Conservation (phyloP, 2,113 vertebrate species). For the Plestiodon gilberti region DNA sequence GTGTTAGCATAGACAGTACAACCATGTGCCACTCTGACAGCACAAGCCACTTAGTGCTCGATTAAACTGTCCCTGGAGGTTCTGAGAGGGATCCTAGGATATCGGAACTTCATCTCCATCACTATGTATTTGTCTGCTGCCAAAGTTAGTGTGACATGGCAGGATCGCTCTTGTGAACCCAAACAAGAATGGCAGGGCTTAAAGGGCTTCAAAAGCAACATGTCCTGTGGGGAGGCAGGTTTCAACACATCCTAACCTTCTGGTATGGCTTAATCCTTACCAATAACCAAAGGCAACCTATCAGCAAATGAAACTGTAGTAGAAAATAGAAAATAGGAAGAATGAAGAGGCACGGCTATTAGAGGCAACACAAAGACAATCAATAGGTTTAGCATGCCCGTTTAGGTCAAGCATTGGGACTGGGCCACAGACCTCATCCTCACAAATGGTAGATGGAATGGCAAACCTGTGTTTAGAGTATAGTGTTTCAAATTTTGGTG, state of each 20-base stretch:
- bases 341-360: background rate
- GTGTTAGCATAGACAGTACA: fast-evolving
- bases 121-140: background rate
- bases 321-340: background rate
- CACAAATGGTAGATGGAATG: no score
- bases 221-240: background rate
- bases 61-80: fast-evolving
- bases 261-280: background rate
- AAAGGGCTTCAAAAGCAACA: background rate
- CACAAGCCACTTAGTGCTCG: background rate
- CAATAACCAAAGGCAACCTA: background rate
- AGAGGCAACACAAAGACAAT: background rate
- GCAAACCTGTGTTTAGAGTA: no score
- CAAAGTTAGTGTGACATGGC: background rate
- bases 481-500: no score
- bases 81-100: fast-evolving
- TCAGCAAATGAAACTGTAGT: background rate
- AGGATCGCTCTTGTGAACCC: fast-evolving
- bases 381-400: background rate
- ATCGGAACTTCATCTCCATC: background rate
- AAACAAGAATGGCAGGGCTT: background rate
- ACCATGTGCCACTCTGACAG: background rate
- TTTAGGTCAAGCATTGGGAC: background rate
- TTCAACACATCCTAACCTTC: background rate
- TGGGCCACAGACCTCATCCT: background rate